Evolutionary conservation across 2,888 invertebrate genomes (phyloP), one percentile per base, ranked within the genome.

Genomic region (Falcaria lacertinaria): DNA sequence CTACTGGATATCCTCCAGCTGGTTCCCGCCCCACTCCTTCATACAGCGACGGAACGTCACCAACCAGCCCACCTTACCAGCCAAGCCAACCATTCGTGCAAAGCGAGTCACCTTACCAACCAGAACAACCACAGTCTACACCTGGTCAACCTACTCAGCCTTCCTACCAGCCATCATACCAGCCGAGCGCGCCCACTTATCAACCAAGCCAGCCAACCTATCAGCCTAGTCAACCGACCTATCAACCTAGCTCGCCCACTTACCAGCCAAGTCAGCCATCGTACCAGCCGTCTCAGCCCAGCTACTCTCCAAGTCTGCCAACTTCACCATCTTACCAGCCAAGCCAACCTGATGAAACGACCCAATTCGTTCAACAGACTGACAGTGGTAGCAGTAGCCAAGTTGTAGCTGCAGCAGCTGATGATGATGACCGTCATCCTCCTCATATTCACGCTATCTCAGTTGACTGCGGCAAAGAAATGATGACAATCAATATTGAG

Each of bases 401-500:
- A 42, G 62, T 56, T 4, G 56, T 64, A 38, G 35, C 43, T 3
- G 40, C 55, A 38, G 48, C 62, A 22, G 62, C 64, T 33, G 91
- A 89, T n/a, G 93, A 92, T 33, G 93, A 93, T 19, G 84, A 91
- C 39, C 92, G 91, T 43, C 94, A 95, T 65, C 94, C 94, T 34
- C 94, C 95, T 2, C 94, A 94, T 56, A 94, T 95, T 54, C 94
- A 94, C 65, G 91, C 91, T 0, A 92, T 95, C 43, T 92, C 94
- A 33, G 95, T 95, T 0, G 91, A 94, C 60, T 95, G 95, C 62
- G 93, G 94, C 45, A 95, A 95, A 70, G 94, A 94, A 52, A 93
- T 93, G 92, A 95, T 96, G 95, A 94, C 93, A 1, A 95, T 95
- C 47, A 92, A 93, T 54, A 91, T 95, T 7, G 94, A 94, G 74